A percentile compares a stretch with the other conserved stretches of the same genome.
These are phyloP conservation scores for Ranitomeya variabilis DNA, from an alignment of 2,113 vertebrate genomes.

Conservation along the genomic window DNA sequence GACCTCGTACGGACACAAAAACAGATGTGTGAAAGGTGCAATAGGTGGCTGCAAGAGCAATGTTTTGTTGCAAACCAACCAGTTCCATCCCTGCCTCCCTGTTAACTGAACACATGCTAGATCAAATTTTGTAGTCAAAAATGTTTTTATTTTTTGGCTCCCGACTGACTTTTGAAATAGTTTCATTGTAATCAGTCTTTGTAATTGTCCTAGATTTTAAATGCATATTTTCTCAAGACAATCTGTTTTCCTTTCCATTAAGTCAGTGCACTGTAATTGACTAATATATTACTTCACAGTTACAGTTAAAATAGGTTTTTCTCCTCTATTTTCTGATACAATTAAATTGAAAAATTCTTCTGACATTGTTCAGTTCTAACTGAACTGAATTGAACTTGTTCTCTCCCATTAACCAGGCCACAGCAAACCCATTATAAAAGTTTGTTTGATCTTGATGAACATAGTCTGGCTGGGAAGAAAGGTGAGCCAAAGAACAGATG, in stretches of 20 bases:
- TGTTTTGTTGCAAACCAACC: too few relatives aligned
- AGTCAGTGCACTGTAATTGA: not conserved
- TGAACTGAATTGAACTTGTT: conserved; percentile 18
- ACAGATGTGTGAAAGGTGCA: too few relatives aligned
- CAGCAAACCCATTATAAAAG: not conserved
- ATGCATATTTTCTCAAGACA: not conserved
- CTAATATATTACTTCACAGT: not conserved
- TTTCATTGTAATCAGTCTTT: not conserved
- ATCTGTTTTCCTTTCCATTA: not conserved
- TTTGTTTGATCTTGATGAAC: conserved; percentile 1
- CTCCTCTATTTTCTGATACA: not conserved
- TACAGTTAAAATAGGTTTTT: not conserved
- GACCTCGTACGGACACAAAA: too few relatives aligned
- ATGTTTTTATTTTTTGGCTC: not conserved
- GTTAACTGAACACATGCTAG: too few relatives aligned
- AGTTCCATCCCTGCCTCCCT: too few relatives aligned
- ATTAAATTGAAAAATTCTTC: conserved; percentile 6
- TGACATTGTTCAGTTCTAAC: not conserved
- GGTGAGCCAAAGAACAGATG: not conserved
- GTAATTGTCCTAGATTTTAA: not conserved
- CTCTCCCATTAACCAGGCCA: conserved; percentile 3
- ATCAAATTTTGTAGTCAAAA: not conserved
- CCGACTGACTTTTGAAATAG: not conserved
- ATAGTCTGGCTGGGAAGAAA: not conserved
- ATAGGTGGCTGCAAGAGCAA: too few relatives aligned